Conservation (phyloP, 2,113 vertebrate species). For the Nannobrachium achirus region DNA sequence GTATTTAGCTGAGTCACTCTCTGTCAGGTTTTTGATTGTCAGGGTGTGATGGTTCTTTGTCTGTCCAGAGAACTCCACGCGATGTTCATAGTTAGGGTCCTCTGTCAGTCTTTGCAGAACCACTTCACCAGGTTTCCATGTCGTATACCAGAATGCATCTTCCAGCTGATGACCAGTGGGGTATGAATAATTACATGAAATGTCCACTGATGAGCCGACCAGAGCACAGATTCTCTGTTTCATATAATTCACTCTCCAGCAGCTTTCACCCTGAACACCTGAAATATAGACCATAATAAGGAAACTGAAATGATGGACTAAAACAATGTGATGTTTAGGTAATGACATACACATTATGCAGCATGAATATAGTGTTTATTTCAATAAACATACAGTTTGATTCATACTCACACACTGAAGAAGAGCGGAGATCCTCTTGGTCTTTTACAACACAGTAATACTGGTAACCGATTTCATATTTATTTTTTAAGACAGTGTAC, state of each 20-base stretch:
- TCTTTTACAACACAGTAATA: slow-evolving; percentile 22
- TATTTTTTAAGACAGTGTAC: fast-evolving
- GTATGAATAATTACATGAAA: not conserved
- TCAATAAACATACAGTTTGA: not conserved
- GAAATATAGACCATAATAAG: not conserved
- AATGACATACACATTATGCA: too few species aligned
- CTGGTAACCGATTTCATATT: too few species aligned
- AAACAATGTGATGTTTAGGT: not conserved
- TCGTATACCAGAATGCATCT: not conserved
- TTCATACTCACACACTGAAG: slow-evolving; percentile 23
- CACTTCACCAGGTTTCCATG: not conserved
- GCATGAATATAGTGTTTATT: too few species aligned
- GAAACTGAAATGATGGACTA: not conserved
- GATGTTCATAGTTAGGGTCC: not conserved
- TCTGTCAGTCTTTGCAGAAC: not conserved
- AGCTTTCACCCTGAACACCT: not conserved
- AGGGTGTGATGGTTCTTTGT: not conserved
- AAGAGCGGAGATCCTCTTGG: slow-evolving; percentile 13
- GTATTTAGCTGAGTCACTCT: not conserved
- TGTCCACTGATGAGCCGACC: not conserved
- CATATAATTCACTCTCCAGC: not conserved
- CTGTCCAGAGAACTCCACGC: not conserved
- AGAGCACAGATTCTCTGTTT: not conserved
- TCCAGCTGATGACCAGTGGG: not conserved
- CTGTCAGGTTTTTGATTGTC: not conserved